phyloP scores from a whole-genome alignment of 2,113 vertebrate genomes.

The Gasterosteus aculeatus region DNA sequence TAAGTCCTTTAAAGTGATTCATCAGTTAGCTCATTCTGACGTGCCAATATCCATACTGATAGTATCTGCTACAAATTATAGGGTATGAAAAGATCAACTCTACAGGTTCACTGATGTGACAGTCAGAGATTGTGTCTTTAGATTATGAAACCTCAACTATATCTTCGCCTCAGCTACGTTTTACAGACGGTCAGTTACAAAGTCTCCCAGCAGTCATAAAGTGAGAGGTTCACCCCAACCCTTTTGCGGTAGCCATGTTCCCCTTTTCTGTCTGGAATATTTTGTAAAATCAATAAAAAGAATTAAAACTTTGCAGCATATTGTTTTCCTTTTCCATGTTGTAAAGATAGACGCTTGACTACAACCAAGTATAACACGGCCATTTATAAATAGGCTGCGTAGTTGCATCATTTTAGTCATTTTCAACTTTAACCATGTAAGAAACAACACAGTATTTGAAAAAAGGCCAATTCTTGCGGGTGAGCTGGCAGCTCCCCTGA shows the following conservation, averaged over 20 bases:
- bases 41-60: slow-evolving; percentile 57
- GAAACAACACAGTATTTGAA: background rate
- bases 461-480: background rate
- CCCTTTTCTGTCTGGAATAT: too few species aligned
- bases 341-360: background rate
- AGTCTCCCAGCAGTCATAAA: background rate
- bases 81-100: slow-evolving; percentile 59
- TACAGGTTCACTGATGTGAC: slow-evolving; percentile 66
- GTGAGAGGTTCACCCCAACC: too few species aligned
- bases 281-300: too few species aligned
- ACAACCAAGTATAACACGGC: background rate
- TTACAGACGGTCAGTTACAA: slow-evolving; percentile 32
- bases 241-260: too few species aligned
- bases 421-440: background rate
- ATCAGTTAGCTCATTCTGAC: slow-evolving; percentile 55
- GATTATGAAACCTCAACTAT: slow-evolving; percentile 32
- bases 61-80: slow-evolving; percentile 68
- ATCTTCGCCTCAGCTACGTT: slow-evolving; percentile 19
- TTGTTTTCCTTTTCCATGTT: background rate
- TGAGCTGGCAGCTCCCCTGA: slow-evolving; percentile 11
- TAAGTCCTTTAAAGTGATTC: slow-evolving; percentile 65
- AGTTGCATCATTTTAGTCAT: background rate
- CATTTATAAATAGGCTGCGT: background rate
- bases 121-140: slow-evolving; percentile 44
- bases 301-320: too few species aligned